Base-by-base conservation (phyloP, 1,140 invertebrate genomes). In the Zaprionus ghesquierei region DNA sequence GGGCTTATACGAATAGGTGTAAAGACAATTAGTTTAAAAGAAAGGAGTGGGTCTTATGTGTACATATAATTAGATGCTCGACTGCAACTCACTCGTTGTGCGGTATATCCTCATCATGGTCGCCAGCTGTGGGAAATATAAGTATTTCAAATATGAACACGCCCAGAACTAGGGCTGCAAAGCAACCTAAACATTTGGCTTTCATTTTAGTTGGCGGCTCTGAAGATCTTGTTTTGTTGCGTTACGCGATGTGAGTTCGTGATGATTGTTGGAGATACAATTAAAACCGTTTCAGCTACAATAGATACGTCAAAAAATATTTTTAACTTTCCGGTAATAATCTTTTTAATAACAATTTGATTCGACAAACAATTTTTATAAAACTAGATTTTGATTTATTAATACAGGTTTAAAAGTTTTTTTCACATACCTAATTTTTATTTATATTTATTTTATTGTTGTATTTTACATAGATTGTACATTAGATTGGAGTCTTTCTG, bases 81-180 rank as follows among this genome's bases (percentile, higher is more conserved):
- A 25, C 8, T 50, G 23, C 6, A 41, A 93, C 96, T 96, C 94
- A 96, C 96, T 96, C 95, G 92, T 96, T 95, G 91, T 96, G 96
- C 46, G 96, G 96, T 87, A 97, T 96, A 90, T 96, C 96, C 93
- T 97, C 96, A 81, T 96, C 95, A 91, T 96, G 95, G 92, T 96
- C 95, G 58, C 92, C 93, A 54, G 92, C 66, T 69, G 92, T 92
- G 44, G 63, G 65, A 35, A 89, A 79, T 75, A 92, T 84, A 64
- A 79, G 77, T 59, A 79, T 78, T 73, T 91, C 79, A 60, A 91
- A 81, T 81, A 90, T 64, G 54, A 91, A 77, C 51, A 89, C 62
- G 50, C 82, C 75, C 76, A 91, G 73, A 59, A 89, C 76, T 54
- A 91, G 69, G 61, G 90, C 81, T 62, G 89, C 46, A 75, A 90